Base-by-base conservation (phyloP, 2,113 vertebrate species). In the Talpa occidentalis region DNA sequence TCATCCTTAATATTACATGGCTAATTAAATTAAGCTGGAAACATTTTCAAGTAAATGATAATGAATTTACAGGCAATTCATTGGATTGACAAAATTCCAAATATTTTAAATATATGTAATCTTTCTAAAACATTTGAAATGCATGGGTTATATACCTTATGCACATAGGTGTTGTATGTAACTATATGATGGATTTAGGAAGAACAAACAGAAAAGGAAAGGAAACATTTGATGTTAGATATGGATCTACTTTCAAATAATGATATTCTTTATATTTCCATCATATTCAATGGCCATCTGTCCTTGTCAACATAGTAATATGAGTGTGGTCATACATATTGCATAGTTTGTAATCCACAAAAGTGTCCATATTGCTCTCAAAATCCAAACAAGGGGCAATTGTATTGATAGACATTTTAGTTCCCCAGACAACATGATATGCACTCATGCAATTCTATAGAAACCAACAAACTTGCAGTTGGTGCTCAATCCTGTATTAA, bases 371-470 rank as follows among this genome's bases (percentile, higher is more conserved):
- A 74, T 37, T 93, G 19, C 49, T 94, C 10, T 90, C 22, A 70
- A 7, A 82, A 35, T 90, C 69, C 94, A 95, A 92, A 95, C 77
- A 40, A 54, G 9, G 11, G 21, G 40, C 21, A 56, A 70, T 59
- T 94, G 30, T 52, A 28, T 93, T 88, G 64, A 84, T 67, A 92
- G 32, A n/a, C 24, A 69, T 19, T 93, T 67, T 66, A 67, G 90
- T 96, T 95, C 93, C 92, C 80, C 93, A 88, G 87, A 94, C 86
- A 94, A 92, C 74, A 77, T 62, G 19, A 62, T 93, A 84, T 64
- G 37, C 10, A 78, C 32, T 90, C 60, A 85, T 47, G 11, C 0
- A 1, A 91, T 32, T 67, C 67, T 95, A 32, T 94, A 56, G 76
- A 96, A 96, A 92, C 72, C 52, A 83, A 73, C 22, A 90, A 73